phyloP scores from a whole-genome alignment of 2,113 vertebrate genomes.

The Dryoscopus gambensis region DNA sequence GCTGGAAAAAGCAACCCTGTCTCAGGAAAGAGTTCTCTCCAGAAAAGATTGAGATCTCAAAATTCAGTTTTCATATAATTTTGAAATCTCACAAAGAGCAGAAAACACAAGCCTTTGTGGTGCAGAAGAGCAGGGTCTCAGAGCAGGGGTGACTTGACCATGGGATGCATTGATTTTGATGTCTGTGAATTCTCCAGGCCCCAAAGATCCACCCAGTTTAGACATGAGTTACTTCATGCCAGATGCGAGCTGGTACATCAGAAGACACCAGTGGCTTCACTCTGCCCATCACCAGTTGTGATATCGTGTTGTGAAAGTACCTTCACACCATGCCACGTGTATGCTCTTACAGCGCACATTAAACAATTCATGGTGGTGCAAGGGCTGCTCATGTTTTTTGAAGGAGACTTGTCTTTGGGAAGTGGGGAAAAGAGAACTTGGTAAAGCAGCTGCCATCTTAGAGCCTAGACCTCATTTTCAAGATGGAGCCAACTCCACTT shows the following conservation, averaged over 20 bases:
- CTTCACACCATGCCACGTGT: rapidly evolving
- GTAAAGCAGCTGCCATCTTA: not conserved
- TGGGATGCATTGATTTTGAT: rapidly evolving
- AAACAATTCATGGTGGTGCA: not conserved
- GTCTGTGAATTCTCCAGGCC: not conserved
- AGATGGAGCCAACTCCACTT: not conserved
- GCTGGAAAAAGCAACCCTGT: not conserved
- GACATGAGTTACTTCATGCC: not conserved
- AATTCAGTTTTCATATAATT: not conserved
- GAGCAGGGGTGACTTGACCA: not conserved
- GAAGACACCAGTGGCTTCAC: not conserved
- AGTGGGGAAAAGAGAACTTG: not conserved
- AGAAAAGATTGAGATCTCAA: not conserved
- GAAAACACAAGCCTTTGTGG: not conserved
- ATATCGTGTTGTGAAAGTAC: rapidly evolving
- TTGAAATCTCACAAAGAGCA: not conserved
- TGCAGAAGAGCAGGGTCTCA: not conserved
- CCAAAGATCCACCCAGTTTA: not conserved
- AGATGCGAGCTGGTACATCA: not conserved
- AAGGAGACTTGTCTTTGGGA: not conserved
- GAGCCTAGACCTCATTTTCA: not conserved
- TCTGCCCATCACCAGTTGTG: not conserved
- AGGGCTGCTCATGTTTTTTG: not conserved
- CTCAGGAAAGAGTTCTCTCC: not conserved
- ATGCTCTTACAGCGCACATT: rapidly evolving